Conservation (phyloP, 2,113 vertebrate species). For the Physeter macrocephalus region DNA sequence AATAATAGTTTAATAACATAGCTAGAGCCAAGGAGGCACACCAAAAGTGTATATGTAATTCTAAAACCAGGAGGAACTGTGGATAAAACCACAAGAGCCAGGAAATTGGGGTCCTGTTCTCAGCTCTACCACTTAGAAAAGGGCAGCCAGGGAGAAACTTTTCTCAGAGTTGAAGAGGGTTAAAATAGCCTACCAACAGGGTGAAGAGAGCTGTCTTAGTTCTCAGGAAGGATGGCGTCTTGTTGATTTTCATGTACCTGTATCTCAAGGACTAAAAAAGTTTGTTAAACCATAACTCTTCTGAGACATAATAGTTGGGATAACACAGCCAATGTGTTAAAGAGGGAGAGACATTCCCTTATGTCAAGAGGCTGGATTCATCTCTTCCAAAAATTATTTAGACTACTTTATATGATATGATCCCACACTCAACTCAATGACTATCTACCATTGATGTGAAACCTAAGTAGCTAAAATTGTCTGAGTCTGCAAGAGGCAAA, state of each 20-base stretch:
- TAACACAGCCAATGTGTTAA: neutral
- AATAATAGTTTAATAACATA: constrained; percentile 65
- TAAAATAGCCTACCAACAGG: neutral
- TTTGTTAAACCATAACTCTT: neutral
- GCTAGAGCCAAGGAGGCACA: constrained; percentile 47
- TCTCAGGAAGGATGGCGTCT: neutral
- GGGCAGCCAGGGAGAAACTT: neutral
- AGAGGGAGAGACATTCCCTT: neutral
- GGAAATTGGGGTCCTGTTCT: constrained; percentile 18
- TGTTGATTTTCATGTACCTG: neutral
- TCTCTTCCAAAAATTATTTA: neutral
- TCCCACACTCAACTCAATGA: neutral
- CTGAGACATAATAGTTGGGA: neutral
- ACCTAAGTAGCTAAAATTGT: neutral
- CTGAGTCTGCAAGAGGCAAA: neutral
- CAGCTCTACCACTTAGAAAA: neutral
- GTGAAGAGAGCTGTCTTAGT: neutral
- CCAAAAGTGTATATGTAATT: constrained; percentile 38
- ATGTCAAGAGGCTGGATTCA: neutral
- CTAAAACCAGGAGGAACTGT: constrained; percentile 24
- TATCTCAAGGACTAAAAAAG: neutral
- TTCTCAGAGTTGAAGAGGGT: neutral
- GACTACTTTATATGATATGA: neutral
- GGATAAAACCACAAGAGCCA: neutral
- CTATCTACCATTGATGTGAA: neutral